Percentiles rank a stretch among this genome's conserved stretches.
phyloP scores from a whole-genome alignment of 2,888 invertebrate genomes.

The Drosophila anomelani region DNA sequence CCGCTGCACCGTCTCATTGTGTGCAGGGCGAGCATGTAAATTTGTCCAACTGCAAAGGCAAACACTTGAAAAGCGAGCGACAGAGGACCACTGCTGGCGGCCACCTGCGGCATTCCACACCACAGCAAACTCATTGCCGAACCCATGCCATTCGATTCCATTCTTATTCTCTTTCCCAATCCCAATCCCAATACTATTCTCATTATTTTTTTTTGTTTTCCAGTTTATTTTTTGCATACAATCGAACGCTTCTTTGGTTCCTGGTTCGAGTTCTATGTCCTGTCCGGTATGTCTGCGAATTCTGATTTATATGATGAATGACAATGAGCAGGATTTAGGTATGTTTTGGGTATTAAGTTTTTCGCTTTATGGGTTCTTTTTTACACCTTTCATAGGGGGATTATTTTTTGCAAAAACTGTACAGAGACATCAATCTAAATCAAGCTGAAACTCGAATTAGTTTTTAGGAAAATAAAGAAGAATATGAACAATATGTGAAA shows the following conservation, averaged over 20 bases:
- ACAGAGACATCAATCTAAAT: background rate
- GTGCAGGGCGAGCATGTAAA: constrained; percentile 74
- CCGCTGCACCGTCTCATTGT: constrained; percentile 53
- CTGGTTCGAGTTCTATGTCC: constrained; percentile 24
- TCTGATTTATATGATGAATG: constrained; percentile 73
- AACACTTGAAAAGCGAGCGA: constrained; percentile 69
- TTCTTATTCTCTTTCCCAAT: constrained; percentile 13
- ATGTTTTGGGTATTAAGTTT: constrained; percentile 47
- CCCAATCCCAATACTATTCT: constrained; percentile 17
- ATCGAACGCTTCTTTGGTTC: constrained; percentile 50
- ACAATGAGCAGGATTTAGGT: constrained; percentile 51
- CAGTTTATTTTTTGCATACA: constrained; percentile 69
- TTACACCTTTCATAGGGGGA: constrained; percentile 18
- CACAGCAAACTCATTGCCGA: constrained; percentile 13
- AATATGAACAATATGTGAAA: too few species aligned
- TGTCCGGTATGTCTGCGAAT: constrained; percentile 52
- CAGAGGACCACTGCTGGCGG: constrained; percentile 55
- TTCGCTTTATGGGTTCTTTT: constrained; percentile 18
- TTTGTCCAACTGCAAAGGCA: constrained; percentile 77
- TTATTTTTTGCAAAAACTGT: background rate
- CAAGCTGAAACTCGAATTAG: background rate
- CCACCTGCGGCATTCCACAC: constrained; percentile 72
- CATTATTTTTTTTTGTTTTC: constrained; percentile 34
- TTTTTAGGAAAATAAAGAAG: background rate
- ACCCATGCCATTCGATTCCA: constrained; percentile 29